Evolutionary conservation across 1,140 invertebrate species (phyloP), one percentile per base, ranked within the genome.

Genomic region (Eriosoma lanigerum): DNA sequence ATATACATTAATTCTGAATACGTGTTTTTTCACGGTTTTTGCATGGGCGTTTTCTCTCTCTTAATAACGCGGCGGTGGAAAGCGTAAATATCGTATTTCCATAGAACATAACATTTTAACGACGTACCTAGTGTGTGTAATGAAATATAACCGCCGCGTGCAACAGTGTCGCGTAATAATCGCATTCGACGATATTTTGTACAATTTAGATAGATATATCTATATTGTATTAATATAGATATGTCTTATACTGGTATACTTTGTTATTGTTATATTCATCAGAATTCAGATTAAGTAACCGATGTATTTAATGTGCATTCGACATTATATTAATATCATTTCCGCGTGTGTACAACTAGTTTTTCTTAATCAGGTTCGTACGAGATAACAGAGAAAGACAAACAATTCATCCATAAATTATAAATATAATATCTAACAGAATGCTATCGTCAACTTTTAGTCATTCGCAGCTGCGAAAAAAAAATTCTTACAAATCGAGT

Each of bases 331-430:
- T 10, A 10, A 15, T 8, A n/a, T 15, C 2, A n/a, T 54, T 73
- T 73, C 70, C 70, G 70, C 50, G 26, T 73, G 17, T 10, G 24
- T 21, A 24, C 44, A 24, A 68, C 70, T 48, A 73, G 70, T 73
- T 73, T 73, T 73, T 73, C 70, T 73, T 52, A 48, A 54, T 29
- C 29, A 12, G 64, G 64, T 38, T 19, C 1, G 19, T 19, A 44
- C 32, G n/a, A 6, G 15, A 38, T 13, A 68, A 68, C 21, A n/a
- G 38, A 38, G 29, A 68, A 68, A 68, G n/a, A n/a, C n/a, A n/a
- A 44, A 4, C 4, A 48, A 48, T 6, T 15, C 32, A 21, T 19
- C 19, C 52, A 19, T 54, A 21, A 54, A 21, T 6, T 6, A 52
- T n/a, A 21, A 3, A 21, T 8, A 19, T n/a, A 6, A 8, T 8